These are phyloP conservation scores for Neopipo cinnamomea DNA, from an alignment of 2,113 vertebrate species.

Conservation along the genomic window DNA sequence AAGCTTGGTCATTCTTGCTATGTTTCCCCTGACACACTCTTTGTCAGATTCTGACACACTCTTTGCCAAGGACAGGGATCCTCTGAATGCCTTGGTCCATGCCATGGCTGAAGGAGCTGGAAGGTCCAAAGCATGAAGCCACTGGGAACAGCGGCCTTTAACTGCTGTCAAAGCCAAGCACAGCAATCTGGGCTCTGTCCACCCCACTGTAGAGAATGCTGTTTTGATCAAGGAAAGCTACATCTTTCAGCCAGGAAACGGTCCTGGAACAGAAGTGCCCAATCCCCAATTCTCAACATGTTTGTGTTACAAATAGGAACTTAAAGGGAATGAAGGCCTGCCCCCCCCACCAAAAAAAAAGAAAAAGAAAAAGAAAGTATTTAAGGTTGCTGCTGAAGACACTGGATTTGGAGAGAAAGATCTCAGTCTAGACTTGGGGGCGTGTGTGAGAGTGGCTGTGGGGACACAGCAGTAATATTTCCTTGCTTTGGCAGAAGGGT, in stretches of 20 bases:
- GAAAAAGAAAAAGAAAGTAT: too few relatives aligned
- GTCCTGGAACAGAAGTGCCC: background rate
- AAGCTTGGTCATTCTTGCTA: background rate
- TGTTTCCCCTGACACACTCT: background rate
- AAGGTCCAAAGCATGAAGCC: background rate
- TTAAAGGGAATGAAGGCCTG: background rate
- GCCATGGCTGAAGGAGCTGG: background rate
- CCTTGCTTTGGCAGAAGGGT: background rate
- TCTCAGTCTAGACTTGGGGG: background rate
- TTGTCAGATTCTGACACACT: background rate
- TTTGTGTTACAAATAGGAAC: background rate
- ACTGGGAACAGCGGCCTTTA: background rate
- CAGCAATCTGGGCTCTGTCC: background rate
- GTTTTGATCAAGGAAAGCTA: background rate
- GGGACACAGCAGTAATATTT: background rate
- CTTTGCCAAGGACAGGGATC: background rate
- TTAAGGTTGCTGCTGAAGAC: background rate
- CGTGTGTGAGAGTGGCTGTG: background rate
- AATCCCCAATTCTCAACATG: accelerated
- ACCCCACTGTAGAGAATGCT: background rate
- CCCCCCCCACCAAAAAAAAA: background rate
- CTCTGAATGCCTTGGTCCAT: background rate
- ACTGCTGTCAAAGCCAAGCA: background rate
- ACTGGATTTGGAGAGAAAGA: background rate
- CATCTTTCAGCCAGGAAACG: background rate